Evolutionary conservation across 2,888 invertebrate species (phyloP), one percentile per base, ranked within the genome.

Genomic region (Caenorhabditis plicata): DNA sequence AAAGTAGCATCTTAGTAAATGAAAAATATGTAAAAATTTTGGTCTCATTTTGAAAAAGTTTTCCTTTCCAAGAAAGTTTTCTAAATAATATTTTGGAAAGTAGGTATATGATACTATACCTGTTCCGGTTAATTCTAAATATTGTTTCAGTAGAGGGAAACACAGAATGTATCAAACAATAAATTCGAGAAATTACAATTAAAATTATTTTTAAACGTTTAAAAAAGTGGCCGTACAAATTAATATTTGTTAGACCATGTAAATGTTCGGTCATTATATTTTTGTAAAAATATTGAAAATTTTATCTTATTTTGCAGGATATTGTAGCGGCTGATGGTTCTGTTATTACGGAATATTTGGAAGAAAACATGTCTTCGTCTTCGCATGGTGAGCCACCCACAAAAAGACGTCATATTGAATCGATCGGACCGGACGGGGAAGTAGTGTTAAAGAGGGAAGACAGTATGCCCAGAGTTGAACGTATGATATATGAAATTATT

Each of bases 271-370:
- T n/a, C n/a, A n/a, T n/a, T n/a, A n/a, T n/a, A n/a, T n/a, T n/a
- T n/a, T n/a, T n/a, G 7, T 29, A 9, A 4, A 11, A 36, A 19
- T 36, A 7, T 36, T 7, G 7, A 27, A 9, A 7, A 27, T 27
- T 27, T 9, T 27, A 27, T 9, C 13, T 20, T n/a, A 13, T 8
- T 38, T 38, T 23, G 2, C 23, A 38, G 38, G 42, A 42, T 13
- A 29, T 42, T 19, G 4, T 29, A 13, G 29, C 11, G 3, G 19
- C 29, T 7, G 42, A 42, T 42, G 42, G 42, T 4, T 31, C 19
- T 2, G 35, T 39, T n/a, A 19, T 19, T 15, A n/a, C 27, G 13
- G 49, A 45, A 17, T 50, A 29, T 25, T 20, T 46, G 3, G 46
- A 41, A 4, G 45, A 42, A 17, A 3, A 31, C 0, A 31, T 29